Evolutionary conservation across 2,888 invertebrate species (phyloP).

Genomic region (Stenichneumon culpator): DNA sequence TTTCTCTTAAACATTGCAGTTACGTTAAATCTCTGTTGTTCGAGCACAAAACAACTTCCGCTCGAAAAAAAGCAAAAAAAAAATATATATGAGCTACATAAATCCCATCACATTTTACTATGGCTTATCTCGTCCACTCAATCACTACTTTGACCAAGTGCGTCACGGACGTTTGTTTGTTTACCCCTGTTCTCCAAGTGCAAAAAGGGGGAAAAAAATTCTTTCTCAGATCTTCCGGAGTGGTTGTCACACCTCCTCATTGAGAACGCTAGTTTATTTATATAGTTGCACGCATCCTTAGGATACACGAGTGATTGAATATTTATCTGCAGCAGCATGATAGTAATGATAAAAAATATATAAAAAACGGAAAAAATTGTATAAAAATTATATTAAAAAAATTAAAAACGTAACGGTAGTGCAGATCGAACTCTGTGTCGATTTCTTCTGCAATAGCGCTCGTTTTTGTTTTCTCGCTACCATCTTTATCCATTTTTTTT

Average conservation of each 20-base stretch:
- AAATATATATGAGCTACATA: neutral
- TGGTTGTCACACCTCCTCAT: conserved; percentile 4
- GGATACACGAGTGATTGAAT: conserved; percentile 49
- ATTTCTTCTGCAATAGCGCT: conserved; percentile 80
- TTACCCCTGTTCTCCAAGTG: neutral
- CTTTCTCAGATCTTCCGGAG: neutral
- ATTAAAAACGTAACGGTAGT: neutral
- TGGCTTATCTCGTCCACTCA: neutral
- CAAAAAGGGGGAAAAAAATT: neutral
- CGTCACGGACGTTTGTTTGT: neutral
- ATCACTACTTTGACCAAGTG: neutral
- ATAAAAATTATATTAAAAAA: too few relatives aligned
- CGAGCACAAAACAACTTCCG: conserved; percentile 1
- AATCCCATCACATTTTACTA: neutral
- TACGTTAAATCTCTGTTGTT: conserved; percentile 10
- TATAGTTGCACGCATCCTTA: conserved; percentile 61
- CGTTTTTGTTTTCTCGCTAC: conserved; percentile 17
- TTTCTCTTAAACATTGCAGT: too few relatives aligned
- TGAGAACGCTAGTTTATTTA: conserved; percentile 44
- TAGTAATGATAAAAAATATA: neutral
- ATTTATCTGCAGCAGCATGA: conserved; percentile 9
- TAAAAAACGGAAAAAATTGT: neutral
- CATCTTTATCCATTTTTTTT: conserved; percentile 3
- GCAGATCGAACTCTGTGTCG: conserved; percentile 73
- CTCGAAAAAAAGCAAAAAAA: neutral